phyloP scores from a whole-genome alignment of 2,113 vertebrate species.

The Austrofundulus limnaeus region DNA sequence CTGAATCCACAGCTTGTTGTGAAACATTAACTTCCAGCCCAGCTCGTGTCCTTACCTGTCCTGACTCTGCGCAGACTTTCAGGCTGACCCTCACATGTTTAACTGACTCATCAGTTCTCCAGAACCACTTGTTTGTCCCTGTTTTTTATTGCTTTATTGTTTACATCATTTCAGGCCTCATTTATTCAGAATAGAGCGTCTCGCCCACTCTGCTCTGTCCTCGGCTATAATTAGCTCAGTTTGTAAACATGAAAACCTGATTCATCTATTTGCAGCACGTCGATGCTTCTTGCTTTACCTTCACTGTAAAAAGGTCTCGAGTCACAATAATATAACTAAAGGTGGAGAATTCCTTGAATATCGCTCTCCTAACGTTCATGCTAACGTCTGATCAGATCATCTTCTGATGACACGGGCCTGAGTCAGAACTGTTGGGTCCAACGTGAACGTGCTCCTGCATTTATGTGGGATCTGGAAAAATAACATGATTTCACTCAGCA shows the following conservation, averaged over 20 bases:
- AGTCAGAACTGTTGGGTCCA: too few species aligned
- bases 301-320: too few species aligned
- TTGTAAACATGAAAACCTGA: slow-evolving; percentile 42
- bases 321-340: too few species aligned
- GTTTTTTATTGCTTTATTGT: slow-evolving; percentile 7
- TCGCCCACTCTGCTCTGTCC: slow-evolving; percentile 52
- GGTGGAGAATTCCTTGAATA: too few species aligned
- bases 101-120: slow-evolving; percentile 4
- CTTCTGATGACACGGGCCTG: too few species aligned
- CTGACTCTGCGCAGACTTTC: background rate
- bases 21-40: slow-evolving; percentile 9
- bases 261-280: slow-evolving; percentile 7
- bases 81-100: background rate
- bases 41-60: slow-evolving; percentile 35
- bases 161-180: slow-evolving; percentile 16
- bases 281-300: background rate
- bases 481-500: too few species aligned
- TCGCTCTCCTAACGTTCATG: too few species aligned
- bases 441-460: too few species aligned
- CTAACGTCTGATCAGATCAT: too few species aligned
- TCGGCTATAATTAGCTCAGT: slow-evolving; percentile 41
- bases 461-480: too few species aligned
- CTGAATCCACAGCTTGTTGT: slow-evolving; percentile 3
- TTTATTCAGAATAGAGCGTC: slow-evolving; percentile 27
- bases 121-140: slow-evolving; percentile 8